Percentiles rank a stretch among this genome's conserved stretches.
phyloP scores from a whole-genome alignment of 2,113 vertebrate genomes.

The Chaetura pelagica region DNA sequence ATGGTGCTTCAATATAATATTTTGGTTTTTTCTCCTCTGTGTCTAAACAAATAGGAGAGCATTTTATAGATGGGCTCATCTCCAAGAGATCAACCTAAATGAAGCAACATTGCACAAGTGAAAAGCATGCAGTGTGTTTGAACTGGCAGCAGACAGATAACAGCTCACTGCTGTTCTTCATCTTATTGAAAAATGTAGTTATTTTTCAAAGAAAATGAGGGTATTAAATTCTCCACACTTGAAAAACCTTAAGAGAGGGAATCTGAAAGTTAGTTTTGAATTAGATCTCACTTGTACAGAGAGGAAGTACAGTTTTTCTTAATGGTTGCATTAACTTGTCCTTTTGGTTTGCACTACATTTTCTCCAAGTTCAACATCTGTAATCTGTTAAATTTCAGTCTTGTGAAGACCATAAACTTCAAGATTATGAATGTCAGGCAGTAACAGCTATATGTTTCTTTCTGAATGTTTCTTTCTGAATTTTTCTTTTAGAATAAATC shows the following conservation, averaged over 20 bases:
- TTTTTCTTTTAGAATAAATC: not conserved
- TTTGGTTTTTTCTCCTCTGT: not conserved
- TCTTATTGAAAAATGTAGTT: not conserved
- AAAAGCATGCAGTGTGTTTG: not conserved
- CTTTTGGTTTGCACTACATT: not conserved
- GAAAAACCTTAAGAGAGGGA: not conserved
- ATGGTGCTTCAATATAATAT: not conserved
- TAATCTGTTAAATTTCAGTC: not conserved
- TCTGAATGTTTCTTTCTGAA: not conserved
- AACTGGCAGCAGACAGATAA: not conserved
- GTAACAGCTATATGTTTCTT: not conserved
- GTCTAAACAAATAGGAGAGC: not conserved
- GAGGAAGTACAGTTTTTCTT: not conserved
- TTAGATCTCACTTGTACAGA: not conserved
- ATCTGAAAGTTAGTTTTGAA: not conserved
- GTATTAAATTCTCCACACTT: not conserved
- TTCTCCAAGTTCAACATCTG: not conserved
- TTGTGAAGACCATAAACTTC: not conserved
- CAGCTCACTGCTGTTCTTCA: not conserved
- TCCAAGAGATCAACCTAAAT: not conserved
- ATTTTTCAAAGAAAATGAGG: not conserved
- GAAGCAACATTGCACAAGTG: not conserved
- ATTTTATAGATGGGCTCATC: not conserved
- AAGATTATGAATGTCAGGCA: not conserved
- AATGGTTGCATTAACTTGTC: not conserved